Evolutionary conservation across 2,888 invertebrate genomes (phyloP).

Genomic region (Drosophila testacea): DNA sequence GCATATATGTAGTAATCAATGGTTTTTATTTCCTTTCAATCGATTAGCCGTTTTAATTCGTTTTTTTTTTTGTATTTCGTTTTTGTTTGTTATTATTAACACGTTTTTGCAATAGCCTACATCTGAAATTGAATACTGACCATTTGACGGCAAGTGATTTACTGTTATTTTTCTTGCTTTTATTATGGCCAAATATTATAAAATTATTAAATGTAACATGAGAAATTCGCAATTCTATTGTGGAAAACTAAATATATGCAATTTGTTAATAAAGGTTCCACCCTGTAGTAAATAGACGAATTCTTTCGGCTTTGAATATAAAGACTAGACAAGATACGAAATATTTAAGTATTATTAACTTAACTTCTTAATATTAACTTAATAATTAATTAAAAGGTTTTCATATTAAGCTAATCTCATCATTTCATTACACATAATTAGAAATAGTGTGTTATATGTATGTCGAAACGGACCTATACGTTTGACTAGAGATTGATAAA

Average conservation of each 20-base stretch:
- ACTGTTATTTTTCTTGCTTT: constrained; percentile 18
- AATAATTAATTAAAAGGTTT: not conserved
- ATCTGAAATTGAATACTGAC: constrained; percentile 47
- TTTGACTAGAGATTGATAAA: constrained; percentile 9
- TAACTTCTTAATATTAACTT: not conserved
- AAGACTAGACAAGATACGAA: too few species aligned
- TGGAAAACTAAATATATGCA: not conserved
- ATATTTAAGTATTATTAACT: not conserved
- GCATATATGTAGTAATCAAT: constrained; percentile 44
- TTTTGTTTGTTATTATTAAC: constrained; percentile 48
- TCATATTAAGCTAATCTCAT: not conserved
- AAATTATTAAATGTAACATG: not conserved
- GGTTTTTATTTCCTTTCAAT: constrained; percentile 43
- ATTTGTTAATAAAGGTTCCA: too few species aligned
- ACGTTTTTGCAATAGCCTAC: constrained; percentile 46
- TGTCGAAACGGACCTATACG: not conserved
- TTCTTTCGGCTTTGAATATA: too few species aligned
- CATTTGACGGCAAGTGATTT: constrained; percentile 29
- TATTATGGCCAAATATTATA: constrained; percentile 33
- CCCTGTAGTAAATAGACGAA: too few species aligned
- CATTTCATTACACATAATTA: not conserved
- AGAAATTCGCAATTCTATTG: not conserved
- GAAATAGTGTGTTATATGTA: not conserved
- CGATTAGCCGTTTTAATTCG: constrained; percentile 16
- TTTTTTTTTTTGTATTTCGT: constrained; percentile 27